Conservation (phyloP, 2,888 invertebrate genomes). For the Thumatha senex region DNA sequence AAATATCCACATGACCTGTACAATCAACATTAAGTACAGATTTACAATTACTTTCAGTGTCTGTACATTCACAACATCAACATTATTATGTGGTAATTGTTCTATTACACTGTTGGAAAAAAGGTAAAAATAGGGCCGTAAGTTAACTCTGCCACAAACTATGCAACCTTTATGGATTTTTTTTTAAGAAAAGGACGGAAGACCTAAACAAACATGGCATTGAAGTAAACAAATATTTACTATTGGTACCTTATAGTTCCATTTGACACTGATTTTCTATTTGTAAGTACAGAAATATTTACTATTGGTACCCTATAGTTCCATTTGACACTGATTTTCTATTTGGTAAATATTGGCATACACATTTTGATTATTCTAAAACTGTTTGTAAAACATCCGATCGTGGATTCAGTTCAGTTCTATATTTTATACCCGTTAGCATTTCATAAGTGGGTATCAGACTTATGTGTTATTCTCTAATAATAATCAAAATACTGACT, state of each 20-base stretch:
- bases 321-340: conserved; percentile 74
- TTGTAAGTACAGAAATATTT: conserved; percentile 55
- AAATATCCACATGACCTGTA: conserved; percentile 84
- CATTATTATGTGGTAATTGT: conserved; percentile 47
- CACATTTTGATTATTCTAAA: conserved; percentile 51
- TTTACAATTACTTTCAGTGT: conserved; percentile 48
- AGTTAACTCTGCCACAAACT: conserved; percentile 37
- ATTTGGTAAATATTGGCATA: conserved; percentile 57
- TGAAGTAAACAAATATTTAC: conserved; percentile 55
- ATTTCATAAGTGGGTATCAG: conserved; percentile 64
- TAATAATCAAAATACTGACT: conserved; percentile 72
- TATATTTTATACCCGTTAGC: conserved; percentile 37
- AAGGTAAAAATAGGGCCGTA: conserved; percentile 35
- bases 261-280: conserved; percentile 73
- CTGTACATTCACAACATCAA: conserved; percentile 56
- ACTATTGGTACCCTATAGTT: conserved; percentile 75
- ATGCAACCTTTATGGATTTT: conserved; percentile 45
- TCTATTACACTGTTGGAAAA: conserved; percentile 48
- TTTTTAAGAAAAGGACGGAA: conserved; percentile 77
- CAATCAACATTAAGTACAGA: conserved; percentile 73
- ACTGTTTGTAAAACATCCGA: conserved; percentile 53
- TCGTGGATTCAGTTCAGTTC: conserved; percentile 53
- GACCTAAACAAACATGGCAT: conserved; percentile 70
- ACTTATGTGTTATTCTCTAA: conserved; percentile 64
- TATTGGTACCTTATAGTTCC: conserved; percentile 76